Evolutionary conservation across 2,113 vertebrate species (phyloP).

Genomic region (Australoheros scitulus): DNA sequence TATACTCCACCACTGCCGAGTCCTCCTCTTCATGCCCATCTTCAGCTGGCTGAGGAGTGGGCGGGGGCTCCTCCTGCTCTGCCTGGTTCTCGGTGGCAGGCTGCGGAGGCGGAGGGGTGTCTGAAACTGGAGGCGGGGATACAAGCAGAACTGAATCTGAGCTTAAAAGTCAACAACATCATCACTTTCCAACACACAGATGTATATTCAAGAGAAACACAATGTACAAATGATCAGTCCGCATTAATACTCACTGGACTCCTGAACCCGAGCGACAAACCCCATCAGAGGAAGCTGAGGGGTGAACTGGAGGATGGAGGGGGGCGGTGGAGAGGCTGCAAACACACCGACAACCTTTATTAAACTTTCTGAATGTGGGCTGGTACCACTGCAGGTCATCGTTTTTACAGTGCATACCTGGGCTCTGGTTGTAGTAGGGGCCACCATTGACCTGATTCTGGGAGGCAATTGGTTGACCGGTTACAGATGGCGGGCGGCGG

Average conservation of each 20-base stretch:
- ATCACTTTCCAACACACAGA: not conserved
- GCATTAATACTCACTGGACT: conserved; percentile 90
- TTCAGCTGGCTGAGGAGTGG: conserved; percentile 81
- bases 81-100: conserved; percentile 80
- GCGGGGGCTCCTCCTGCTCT: conserved; percentile 83
- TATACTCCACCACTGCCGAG: conserved; percentile 93
- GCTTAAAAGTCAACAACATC: not conserved
- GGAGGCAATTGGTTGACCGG: conserved; percentile 82
- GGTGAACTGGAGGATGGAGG: conserved; percentile 94
- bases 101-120: conserved; percentile 82
- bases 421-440: conserved; percentile 88
- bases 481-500: conserved; percentile 89
- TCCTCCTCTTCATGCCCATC: conserved; percentile 90
- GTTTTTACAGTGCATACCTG: conserved; percentile 76
- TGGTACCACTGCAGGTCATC: too few species aligned
- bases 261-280: conserved; percentile 97
- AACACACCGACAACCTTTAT: not conserved
- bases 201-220: not conserved
- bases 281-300: conserved; percentile 98
- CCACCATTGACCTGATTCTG: conserved; percentile 90
- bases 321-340: conserved; percentile 89
- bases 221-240: not conserved
- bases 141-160: not conserved
- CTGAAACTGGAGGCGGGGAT: conserved; percentile 83
- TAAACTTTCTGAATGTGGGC: not conserved